Evolutionary conservation across 2,113 vertebrate species (phyloP).

Genomic region (Mormyrus lacerda): DNA sequence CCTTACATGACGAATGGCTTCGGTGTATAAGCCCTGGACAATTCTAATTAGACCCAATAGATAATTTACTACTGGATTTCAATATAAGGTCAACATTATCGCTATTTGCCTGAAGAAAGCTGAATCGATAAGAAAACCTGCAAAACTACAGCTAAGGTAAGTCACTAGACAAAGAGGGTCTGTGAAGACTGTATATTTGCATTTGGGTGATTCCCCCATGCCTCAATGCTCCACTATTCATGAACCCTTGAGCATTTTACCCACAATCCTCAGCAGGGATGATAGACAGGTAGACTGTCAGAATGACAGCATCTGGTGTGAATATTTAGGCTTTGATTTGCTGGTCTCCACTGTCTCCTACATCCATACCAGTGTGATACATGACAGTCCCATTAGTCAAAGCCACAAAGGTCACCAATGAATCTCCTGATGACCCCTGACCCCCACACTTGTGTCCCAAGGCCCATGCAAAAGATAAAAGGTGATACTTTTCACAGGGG

Average conservation of each 20-base stretch:
- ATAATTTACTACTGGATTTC: neutral
- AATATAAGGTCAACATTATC: neutral
- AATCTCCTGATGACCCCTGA: neutral
- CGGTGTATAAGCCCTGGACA: neutral
- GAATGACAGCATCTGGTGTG: neutral
- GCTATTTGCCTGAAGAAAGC: neutral
- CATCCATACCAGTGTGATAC: neutral
- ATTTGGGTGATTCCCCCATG: neutral
- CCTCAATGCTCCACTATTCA: neutral
- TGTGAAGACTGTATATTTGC: neutral
- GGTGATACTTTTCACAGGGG: neutral
- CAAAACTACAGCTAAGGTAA: neutral
- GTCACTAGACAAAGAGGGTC: neutral
- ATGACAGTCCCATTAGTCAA: constrained; percentile 3
- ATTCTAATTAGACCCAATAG: neutral
- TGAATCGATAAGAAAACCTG: neutral
- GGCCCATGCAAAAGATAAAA: neutral
- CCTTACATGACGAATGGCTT: neutral
- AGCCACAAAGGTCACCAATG: neutral
- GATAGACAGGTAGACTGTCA: neutral
- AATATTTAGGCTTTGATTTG: neutral
- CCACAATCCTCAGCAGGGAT: neutral
- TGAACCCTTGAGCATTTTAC: neutral
- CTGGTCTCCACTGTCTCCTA: neutral
- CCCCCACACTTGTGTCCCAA: neutral